Percentiles rank a stretch among this genome's conserved stretches.
phyloP scores from a whole-genome alignment of 2,888 invertebrate species.

The Odontothrips loti region DNA sequence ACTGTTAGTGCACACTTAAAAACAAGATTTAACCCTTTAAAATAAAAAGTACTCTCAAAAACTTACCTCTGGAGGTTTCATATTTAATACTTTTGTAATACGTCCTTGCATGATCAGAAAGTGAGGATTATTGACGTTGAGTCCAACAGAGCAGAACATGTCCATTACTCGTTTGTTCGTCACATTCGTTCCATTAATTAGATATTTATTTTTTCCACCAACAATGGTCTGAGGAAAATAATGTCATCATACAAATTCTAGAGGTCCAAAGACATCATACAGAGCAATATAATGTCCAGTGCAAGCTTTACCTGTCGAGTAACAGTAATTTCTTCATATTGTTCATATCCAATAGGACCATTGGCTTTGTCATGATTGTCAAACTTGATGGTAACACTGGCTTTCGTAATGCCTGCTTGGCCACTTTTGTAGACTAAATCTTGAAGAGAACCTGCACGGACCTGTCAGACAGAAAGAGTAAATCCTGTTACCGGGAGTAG shows the following conservation, averaged over 20 bases:
- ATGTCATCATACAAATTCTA: neutral
- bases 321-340: conserved; percentile 84
- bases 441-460: conserved; percentile 82
- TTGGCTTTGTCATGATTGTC: conserved; percentile 79
- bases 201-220: conserved; percentile 86
- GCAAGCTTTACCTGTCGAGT: conserved; percentile 66
- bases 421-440: conserved; percentile 98
- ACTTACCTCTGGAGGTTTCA: conserved; percentile 92
- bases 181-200: conserved; percentile 88
- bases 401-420: conserved; percentile 92
- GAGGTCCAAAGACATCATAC: neutral
- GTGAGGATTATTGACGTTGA: conserved; percentile 99
- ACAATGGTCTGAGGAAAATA: conserved; percentile 60
- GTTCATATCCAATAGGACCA: conserved; percentile 88
- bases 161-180: conserved; percentile 88
- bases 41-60: neutral
- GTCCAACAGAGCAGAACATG: conserved; percentile 91
- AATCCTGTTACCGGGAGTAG: neutral
- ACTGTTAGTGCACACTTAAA: no score
- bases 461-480: conserved; percentile 53
- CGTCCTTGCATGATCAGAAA: conserved; percentile 99
- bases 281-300: neutral
- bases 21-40: neutral
- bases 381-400: conserved; percentile 92
- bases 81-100: conserved; percentile 96